Evolutionary conservation across 2,113 vertebrate species (phyloP).

Genomic region (Toxotes chatareus): DNA sequence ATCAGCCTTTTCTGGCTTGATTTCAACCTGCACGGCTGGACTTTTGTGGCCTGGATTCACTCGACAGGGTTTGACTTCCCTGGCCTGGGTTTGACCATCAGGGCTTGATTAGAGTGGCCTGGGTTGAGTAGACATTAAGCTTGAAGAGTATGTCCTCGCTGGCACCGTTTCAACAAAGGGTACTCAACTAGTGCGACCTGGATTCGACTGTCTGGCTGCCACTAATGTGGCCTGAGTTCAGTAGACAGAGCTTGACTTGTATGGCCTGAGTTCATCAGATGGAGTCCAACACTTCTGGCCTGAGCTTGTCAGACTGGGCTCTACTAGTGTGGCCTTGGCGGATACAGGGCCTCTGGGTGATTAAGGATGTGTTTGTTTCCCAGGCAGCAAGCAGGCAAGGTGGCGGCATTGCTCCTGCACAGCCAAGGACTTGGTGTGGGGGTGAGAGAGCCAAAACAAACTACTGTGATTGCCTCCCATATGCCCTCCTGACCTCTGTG

Average conservation of each 20-base stretch:
- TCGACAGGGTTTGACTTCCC: slow-evolving; percentile 16
- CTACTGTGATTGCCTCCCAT: slow-evolving; percentile 81
- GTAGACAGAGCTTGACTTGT: slow-evolving; percentile 74
- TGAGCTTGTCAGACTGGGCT: slow-evolving; percentile 66
- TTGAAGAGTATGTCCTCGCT: slow-evolving; percentile 59
- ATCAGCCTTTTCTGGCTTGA: slow-evolving; percentile 59
- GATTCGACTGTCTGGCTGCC: slow-evolving; percentile 76
- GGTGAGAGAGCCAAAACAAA: slow-evolving; percentile 81
- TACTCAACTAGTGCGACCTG: slow-evolving; percentile 66
- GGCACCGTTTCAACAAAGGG: slow-evolving; percentile 62
- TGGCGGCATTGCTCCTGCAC: slow-evolving; percentile 78
- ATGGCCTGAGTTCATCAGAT: slow-evolving; percentile 74
- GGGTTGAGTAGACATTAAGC: slow-evolving; percentile 46
- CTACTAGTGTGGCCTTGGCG: slow-evolving; percentile 78
- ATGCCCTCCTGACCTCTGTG: slow-evolving; percentile 80
- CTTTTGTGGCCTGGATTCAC: slow-evolving; percentile 56
- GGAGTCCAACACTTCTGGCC: slow-evolving; percentile 67
- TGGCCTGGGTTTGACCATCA: slow-evolving; percentile 47
- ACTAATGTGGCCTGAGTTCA: slow-evolving; percentile 68
- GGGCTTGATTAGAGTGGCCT: slow-evolving; percentile 46
- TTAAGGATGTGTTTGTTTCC: slow-evolving; percentile 83
- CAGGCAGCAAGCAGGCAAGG: slow-evolving; percentile 79
- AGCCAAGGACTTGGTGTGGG: slow-evolving; percentile 72
- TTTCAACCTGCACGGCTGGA: slow-evolving; percentile 46
- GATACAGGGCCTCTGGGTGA: slow-evolving; percentile 71